Evolutionary conservation across 1,140 invertebrate genomes (phyloP).

Genomic region (Cotesia typhae): DNA sequence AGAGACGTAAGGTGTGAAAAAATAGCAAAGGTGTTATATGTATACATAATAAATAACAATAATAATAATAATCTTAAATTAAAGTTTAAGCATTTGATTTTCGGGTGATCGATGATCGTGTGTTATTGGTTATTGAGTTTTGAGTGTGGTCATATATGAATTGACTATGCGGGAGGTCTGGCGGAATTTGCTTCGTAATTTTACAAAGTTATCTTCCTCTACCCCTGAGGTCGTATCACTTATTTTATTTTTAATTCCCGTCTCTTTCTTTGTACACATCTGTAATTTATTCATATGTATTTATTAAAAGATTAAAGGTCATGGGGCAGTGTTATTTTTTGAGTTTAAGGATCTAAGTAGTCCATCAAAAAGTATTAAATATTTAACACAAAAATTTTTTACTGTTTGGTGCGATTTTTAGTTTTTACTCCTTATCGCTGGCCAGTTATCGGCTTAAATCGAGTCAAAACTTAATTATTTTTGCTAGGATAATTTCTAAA

Average conservation of each 20-base stretch:
- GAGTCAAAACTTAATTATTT: too few relatives aligned
- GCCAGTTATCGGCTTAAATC: too few relatives aligned
- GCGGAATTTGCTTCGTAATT: slow-evolving; percentile 40
- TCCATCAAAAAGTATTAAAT: too few relatives aligned
- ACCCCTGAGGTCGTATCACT: slow-evolving; percentile 6
- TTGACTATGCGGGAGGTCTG: slow-evolving; percentile 38
- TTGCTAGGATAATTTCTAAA: too few relatives aligned
- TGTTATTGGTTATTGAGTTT: not conserved
- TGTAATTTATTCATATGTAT: too few relatives aligned
- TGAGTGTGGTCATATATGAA: slow-evolving; percentile 7
- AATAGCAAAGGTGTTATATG: too few relatives aligned
- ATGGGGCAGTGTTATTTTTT: not conserved
- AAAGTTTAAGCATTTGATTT: not conserved
- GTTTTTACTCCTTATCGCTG: too few relatives aligned
- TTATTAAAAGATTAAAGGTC: slow-evolving; percentile 5
- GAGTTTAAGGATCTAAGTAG: too few relatives aligned
- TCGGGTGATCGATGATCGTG: slow-evolving; percentile 14
- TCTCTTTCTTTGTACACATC: not conserved
- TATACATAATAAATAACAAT: not conserved
- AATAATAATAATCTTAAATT: too few relatives aligned
- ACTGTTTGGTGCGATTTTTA: too few relatives aligned
- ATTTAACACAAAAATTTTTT: too few relatives aligned
- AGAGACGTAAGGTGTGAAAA: too few relatives aligned
- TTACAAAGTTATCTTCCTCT: slow-evolving; percentile 33
- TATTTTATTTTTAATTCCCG: not conserved